Base-by-base conservation (phyloP, 2,113 vertebrate genomes). In the Patagioenas fasciata region DNA sequence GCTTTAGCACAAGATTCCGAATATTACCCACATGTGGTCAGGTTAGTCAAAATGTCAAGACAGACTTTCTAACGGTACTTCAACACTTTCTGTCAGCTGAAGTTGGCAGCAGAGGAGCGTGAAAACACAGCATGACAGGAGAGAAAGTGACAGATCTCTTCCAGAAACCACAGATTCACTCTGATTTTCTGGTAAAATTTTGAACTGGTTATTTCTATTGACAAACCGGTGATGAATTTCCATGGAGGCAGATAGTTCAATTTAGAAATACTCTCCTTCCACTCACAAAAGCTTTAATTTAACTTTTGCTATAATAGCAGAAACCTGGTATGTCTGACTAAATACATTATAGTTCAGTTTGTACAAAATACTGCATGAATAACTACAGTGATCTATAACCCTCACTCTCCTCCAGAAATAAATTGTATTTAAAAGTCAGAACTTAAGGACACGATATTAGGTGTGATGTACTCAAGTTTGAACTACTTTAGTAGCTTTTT, bases 191-290 rank as follows among this genome's bases (percentile, higher is more conserved):
- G 85, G 90, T 50, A n/a, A 65, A 88, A 77, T 67, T 92, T 86
- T 92, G 73, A 53, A 42, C n/a, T 2, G 4, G 36, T 86, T 88
- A 89, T 91, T 94, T 79, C 65, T 86, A 44, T 32, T 92, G 93
- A 89, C 88, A 97, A 94, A 96, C 23, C 72, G 34, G 31, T 94
- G 72, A 78, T 75, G 53, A 88, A 95, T 93, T 87, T 73, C 70
- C 20, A 32, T 21, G 48, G 57, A 93, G 69, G 38, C 72, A 97
- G 86, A 93, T 64, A 71, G 65, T 78, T 88, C 87, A 67, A 82
- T 91, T 93, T 93, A 88, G 73, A 83, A 96, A 91, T 9, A n/a
- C 11, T 48, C 56, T 34, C 26, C 67, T 96, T 80, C 82, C 11
- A 0, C 80, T 94, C 60, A 60, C 15, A 53, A 88, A 64, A 85